Conservation (phyloP, 2,113 vertebrate genomes). For the Tragelaphus scriptus region DNA sequence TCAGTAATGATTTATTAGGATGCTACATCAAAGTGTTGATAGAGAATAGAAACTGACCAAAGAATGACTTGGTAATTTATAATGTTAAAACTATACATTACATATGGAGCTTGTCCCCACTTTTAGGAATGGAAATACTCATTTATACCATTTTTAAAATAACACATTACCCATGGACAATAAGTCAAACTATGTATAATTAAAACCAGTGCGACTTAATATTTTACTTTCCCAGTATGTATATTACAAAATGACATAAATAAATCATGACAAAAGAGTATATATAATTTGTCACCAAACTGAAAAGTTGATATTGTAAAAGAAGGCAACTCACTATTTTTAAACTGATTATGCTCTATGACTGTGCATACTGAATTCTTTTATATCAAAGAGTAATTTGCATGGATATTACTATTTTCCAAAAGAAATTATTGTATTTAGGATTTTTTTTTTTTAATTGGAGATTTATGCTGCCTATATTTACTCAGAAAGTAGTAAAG, state of each 20-base stretch:
- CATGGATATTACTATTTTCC: background rate
- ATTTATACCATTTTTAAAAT: background rate
- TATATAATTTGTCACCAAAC: background rate
- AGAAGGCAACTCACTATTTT: background rate
- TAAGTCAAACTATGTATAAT: background rate
- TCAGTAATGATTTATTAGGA: constrained; percentile 1
- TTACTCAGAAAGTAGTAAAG: background rate
- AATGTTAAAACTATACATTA: background rate
- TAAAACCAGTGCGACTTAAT: background rate
- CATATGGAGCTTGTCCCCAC: background rate
- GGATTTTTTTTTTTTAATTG: background rate
- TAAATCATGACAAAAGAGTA: background rate
- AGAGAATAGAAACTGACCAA: background rate
- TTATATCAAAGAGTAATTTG: background rate
- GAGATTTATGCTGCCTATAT: background rate
- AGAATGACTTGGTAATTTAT: background rate
- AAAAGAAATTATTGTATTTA: background rate
- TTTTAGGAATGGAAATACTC: background rate
- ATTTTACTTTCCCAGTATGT: background rate
- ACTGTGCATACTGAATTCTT: background rate
- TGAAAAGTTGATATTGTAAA: background rate
- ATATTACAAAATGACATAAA: background rate
- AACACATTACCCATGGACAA: background rate
- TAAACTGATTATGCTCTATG: background rate
- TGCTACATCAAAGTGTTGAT: background rate